Evolutionary conservation across 2,797 vertebrate genomes (phyloP), one percentile per base, ranked within the genome.

Genomic region (Tenualosa thibaudeaui): DNA sequence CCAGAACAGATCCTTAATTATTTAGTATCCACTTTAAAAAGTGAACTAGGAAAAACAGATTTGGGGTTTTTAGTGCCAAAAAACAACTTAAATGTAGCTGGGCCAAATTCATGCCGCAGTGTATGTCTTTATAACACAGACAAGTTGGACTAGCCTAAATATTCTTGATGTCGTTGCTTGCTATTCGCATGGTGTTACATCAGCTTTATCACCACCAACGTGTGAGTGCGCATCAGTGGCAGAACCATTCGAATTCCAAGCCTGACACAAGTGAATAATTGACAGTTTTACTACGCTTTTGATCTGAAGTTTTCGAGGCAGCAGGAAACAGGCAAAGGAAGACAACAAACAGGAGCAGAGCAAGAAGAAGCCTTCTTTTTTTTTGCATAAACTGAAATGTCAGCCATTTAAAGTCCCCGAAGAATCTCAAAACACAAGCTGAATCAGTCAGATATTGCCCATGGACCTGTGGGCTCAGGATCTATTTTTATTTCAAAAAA

Each of bases 1-100:
- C 26, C 46, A n/a, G 83, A 92, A 89, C 90, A 92, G 87, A 91
- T 62, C 82, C 71, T 81, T 85, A 85, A 88, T 90, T 85, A 88
- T 87, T 83, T 83, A 90, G 86, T 89, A 75, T 53, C 56, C 87
- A 81, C 83, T 83, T 88, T 85, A 86, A 82, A 90, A 88, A 87
- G 91, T 88, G 31, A 75, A 40, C 37, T 75, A 40, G 68, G 53
- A 85, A 81, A 84, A 78, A n/a, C 53, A 88, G 86, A 82, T 84
- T 90, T 65, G 46, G 46, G 46, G 7, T 46, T 46, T 46, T 46
- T 46, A 0, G 65, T 53, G 15, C 17, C 19, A 46, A 7, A 8
- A 78, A 78, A 46, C 0, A 46, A 22, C 40, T 46, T 46, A 22
- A 22, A 78, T 46, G 37, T 19, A 46, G 71, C 37, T 19, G 26